A percentile compares a stretch with the other conserved stretches of the same genome.
Conservation (phyloP, 2,888 invertebrate genomes). For the Steinernema scapterisci region DNA sequence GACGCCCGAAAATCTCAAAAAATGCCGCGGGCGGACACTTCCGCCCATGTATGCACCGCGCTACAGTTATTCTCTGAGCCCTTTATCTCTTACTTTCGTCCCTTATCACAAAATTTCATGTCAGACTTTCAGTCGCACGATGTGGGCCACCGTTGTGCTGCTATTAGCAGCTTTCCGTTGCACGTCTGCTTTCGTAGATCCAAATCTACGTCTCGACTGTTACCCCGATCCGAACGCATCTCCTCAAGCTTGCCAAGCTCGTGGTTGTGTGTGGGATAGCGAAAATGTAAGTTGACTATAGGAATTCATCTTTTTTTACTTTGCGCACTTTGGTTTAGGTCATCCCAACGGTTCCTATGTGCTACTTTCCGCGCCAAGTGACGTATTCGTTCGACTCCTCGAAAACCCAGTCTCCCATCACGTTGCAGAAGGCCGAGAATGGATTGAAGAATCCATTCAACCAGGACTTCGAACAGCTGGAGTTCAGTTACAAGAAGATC, state of each 20-base stretch:
- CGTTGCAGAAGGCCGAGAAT: neutral
- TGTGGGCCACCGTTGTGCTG: conserved; percentile 26
- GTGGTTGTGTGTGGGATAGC: neutral
- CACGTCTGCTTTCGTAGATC: neutral
- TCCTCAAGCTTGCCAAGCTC: conserved; percentile 11
- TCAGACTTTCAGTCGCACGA: conserved; percentile 20
- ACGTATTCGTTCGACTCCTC: neutral
- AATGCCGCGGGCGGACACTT: too few relatives aligned
- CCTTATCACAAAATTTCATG: neutral
- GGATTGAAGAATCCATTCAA: neutral
- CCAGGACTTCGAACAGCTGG: neutral
- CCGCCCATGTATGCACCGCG: too few relatives aligned
- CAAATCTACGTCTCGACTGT: conserved; percentile 10
- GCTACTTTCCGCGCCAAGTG: neutral
- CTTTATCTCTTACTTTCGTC: too few relatives aligned
- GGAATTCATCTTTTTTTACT: neutral
- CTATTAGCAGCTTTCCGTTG: neutral
- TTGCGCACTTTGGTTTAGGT: neutral
- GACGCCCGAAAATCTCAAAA: too few relatives aligned
- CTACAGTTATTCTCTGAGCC: too few relatives aligned
- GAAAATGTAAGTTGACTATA: neutral
- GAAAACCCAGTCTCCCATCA: neutral
- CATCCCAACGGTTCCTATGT: neutral
- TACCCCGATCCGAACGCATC: conserved; percentile 3
- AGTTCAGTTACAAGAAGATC: neutral